Base-by-base conservation (phyloP, 2,888 invertebrate species). In the Chrysolina oricalcia region DNA sequence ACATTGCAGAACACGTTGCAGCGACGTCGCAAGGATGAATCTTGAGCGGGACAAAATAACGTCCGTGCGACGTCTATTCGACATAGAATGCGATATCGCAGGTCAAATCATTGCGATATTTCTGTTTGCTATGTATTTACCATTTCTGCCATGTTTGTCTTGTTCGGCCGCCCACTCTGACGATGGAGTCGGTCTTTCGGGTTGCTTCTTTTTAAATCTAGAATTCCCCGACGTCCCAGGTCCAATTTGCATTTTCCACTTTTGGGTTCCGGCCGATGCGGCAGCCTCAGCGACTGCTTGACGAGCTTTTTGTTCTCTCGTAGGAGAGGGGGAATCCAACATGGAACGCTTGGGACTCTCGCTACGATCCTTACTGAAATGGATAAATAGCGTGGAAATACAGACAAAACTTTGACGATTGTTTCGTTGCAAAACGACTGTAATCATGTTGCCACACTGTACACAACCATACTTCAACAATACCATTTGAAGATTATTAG, bases 201-300 rank as follows among this genome's bases (percentile, higher is more conserved):
- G 91, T 81, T 92, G 91, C 82, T 92, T 92, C 88, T 93, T 93
- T 87, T 92, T 92, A 65, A 92, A 91, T 80, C 93, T 92, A 81
- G 88, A 87, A 73, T 85, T 83, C 70, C 87, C 84, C 2, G 86
- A 91, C 64, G 91, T 90, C 35, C 91, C 91, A 53, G 91, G 90
- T 78, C 91, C 92, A 88, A 93, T 92, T 82, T 92, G 92, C 93
- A 93, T 93, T 87, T 93, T 93, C 93, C 93, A 93, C 87, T 93
- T 93, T 76, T 87, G 90, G 87, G 85, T 90, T 88, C 87, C 89
- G 89, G 87, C 89, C 80, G 85, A 91, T 86, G 87, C 90, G 75
- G 81, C 90, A 85, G 86, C 90, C 86, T 87, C 91, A 81, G 87
- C 89, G 35, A 81, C 83, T 86, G 90, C 88, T 89, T 92, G 87